Percentiles rank a stretch among this genome's conserved stretches.
Conservation (phyloP, 2,797 vertebrate species). For the Iguana delicatissima region DNA sequence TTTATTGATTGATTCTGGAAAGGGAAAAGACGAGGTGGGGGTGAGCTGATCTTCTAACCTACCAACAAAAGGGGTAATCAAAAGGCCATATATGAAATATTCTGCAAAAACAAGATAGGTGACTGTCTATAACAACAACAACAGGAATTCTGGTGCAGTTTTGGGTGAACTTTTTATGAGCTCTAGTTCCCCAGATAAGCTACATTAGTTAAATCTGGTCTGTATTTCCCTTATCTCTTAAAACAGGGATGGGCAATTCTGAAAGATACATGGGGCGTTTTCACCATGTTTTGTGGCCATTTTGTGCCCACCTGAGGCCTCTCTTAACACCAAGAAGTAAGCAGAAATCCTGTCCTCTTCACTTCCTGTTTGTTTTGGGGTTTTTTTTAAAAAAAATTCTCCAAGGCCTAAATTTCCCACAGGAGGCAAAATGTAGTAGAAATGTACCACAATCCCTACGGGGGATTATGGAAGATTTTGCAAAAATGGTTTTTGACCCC, state of each 20-base stretch:
- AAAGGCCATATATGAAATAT: not conserved
- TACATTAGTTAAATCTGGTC: not conserved
- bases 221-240: not conserved
- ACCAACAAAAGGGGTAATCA: not conserved
- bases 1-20: not conserved
- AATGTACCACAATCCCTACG: no score
- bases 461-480: no score
- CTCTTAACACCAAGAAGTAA: no score
- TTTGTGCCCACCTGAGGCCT: no score
- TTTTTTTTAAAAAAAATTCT: no score
- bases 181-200: not conserved
- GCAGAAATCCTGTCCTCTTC: no score
- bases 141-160: not conserved
- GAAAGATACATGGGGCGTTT: no score
- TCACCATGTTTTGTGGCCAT: no score
- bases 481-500: no score
- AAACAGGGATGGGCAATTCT: not conserved
- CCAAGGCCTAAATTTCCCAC: no score
- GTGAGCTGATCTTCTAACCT: not conserved
- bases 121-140: not conserved
- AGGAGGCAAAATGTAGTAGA: no score
- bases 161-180: not conserved
- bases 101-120: not conserved
- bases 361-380: no score
- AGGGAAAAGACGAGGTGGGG: not conserved